phyloP scores from a whole-genome alignment of 2,888 invertebrate genomes.

The Cacoxenus indagator region DNA sequence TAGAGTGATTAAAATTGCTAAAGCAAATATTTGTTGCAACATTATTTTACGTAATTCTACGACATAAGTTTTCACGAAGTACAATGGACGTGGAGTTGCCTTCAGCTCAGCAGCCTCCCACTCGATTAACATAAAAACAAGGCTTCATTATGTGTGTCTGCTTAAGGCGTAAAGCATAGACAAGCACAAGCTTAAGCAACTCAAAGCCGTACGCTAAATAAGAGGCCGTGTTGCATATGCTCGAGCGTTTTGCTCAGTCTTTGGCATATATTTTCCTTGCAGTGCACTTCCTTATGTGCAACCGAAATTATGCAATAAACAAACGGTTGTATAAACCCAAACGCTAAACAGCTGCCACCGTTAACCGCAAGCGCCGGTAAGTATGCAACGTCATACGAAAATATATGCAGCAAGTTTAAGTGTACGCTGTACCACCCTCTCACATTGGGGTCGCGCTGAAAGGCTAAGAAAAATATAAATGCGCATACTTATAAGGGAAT shows the following conservation, averaged over 20 bases:
- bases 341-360: background rate
- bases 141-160: background rate
- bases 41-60: background rate
- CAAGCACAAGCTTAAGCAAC: background rate
- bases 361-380: background rate
- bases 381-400: background rate
- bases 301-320: conserved; percentile 10
- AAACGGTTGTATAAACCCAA: background rate
- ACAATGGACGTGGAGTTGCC: background rate
- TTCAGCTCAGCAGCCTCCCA: background rate
- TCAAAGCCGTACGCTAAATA: background rate
- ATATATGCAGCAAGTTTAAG: background rate
- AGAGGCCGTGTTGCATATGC: background rate
- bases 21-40: background rate
- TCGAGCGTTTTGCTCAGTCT: background rate
- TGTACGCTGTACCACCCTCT: too few species aligned
- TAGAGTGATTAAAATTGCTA: background rate
- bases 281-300: background rate
- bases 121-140: background rate
- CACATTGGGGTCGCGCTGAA: background rate
- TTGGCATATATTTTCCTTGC: background rate
- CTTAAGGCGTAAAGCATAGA: background rate
- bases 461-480: background rate
- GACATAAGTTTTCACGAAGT: background rate
- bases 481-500: background rate